Evolutionary conservation across 2,888 invertebrate species (phyloP).

Genomic region (Andricus curvator): DNA sequence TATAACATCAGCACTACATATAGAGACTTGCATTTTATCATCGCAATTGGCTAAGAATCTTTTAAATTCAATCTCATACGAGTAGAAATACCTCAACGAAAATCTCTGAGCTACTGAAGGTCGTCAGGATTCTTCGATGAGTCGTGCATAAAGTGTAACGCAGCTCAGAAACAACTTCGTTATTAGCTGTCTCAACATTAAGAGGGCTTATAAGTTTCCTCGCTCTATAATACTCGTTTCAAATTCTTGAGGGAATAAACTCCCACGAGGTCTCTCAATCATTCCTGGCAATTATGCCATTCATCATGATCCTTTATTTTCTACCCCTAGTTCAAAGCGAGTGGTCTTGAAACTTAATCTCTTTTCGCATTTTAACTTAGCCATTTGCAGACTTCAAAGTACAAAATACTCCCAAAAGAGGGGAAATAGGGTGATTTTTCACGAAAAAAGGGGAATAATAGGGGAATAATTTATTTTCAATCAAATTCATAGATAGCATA

Average conservation of each 20-base stretch:
- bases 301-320: slow-evolving; percentile 8
- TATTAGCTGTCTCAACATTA: slow-evolving; percentile 22
- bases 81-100: not conserved
- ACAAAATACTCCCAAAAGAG: no score
- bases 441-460: no score
- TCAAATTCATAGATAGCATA: no score
- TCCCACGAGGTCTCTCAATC: slow-evolving; percentile 28
- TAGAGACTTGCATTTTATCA: not conserved
- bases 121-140: slow-evolving; percentile 10
- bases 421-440: no score
- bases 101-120: not conserved
- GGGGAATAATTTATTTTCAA: no score
- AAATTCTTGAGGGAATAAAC: slow-evolving; percentile 3
- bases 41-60: not conserved
- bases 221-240: slow-evolving; percentile 7
- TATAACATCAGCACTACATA: not conserved
- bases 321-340: not conserved
- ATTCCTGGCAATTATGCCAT: slow-evolving; percentile 15
- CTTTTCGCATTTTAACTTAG: not conserved
- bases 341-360: not conserved
- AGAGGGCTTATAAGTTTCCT: slow-evolving; percentile 24
- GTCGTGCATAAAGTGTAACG: slow-evolving; percentile 9
- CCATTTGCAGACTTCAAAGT: not conserved
- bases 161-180: slow-evolving; percentile 5
- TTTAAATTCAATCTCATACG: not conserved